Evolutionary conservation across 2,888 invertebrate genomes (phyloP), one percentile per base, ranked within the genome.

Genomic region (Notodonta ziczac): DNA sequence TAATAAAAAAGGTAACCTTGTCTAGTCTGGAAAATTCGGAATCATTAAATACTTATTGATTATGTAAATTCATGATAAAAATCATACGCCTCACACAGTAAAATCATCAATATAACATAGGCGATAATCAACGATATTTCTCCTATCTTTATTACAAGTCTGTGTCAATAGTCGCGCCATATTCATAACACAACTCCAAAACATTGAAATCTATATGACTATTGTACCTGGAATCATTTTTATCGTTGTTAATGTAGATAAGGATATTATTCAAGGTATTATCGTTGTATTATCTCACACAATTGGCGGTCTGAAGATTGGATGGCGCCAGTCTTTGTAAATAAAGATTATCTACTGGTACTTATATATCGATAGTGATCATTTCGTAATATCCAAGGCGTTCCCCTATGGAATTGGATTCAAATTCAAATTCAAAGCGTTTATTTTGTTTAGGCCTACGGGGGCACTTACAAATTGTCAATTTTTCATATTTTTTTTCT

Each of bases 321-420:
- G 51, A 51, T 82, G 90, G 90, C 90, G 90, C 90, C 90, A 78
- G 65, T 71, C 66, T 77, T 72, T 72, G 70, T 74, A 65, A 69
- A 74, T 70, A 69, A 65, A 72, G 75, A 79, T 73, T 63, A 66
- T 67, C 39, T 42, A 35, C 32, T 2, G 8, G 42, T 58, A 14
- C 50, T 40, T 50, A 54, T 13, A 12, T 39, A 54, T 54, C 54
- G 12, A 13, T 32, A 13, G 14, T 54, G 2, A 52, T 32, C 13
- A 14, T 54, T 54, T 54, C 24, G 54, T 54, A 39, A 39, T 8
- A 54, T 39, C 50, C 50, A 42, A 42, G 42, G 42, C 10, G 42
- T 42, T 42, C 42, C 42, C 42, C 9, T 8, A 42, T 3, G 9
- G 10, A 9, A 9, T 42, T 42, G 1, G 9, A n/a, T n/a, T n/a